Evolutionary conservation across 1,140 invertebrate species (phyloP), one percentile per base, ranked within the genome.

Genomic region (Nomia melanderi): DNA sequence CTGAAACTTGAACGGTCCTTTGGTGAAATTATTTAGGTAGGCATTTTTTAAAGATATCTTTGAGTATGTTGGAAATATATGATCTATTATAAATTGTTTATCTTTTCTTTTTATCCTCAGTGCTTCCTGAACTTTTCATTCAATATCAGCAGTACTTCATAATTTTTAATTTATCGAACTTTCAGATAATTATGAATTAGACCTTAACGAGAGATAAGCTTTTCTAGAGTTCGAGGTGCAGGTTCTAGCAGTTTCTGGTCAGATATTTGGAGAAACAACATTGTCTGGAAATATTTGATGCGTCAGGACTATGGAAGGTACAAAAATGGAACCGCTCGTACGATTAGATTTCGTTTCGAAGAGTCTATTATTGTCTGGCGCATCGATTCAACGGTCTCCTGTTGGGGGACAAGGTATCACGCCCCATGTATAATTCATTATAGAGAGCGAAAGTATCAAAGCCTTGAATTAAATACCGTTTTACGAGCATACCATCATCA

Each of bases 371-470:
- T 60, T 60, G 3, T 73, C 12, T 29, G 20, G 1, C 23, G 1
- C 1, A 23, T 8, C 20, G 33, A 36, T 70, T 39, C 33, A 39
- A 36, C 36, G 29, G 44, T 39, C 33, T 20, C 53, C 53, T 25
- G 62, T 17, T 41, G 9, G 29, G 31, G 63, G 59, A 62, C 69
- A 50, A 71, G 36, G 2, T 23, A 11, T 33, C 31, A 17, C 14
- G 27, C 25, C 2, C n/a, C 20, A 77, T 82, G 78, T 77, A 72
- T 77, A 57, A 82, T 82, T 77, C 67, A 77, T 77, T 29, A 11
- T 14, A 27, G n/a, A 39, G 47, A 65, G 33, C 59, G 64, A 70
- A 81, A 82, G 65, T 66, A 23, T 5, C 14, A 23, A 31, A 8
- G 29, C 50, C 72, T 75, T 75, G 50, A 66, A 36, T 53, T 3